These are phyloP conservation scores for Elephas maximus DNA, from an alignment of 2,113 vertebrate species.

Conservation along the genomic window DNA sequence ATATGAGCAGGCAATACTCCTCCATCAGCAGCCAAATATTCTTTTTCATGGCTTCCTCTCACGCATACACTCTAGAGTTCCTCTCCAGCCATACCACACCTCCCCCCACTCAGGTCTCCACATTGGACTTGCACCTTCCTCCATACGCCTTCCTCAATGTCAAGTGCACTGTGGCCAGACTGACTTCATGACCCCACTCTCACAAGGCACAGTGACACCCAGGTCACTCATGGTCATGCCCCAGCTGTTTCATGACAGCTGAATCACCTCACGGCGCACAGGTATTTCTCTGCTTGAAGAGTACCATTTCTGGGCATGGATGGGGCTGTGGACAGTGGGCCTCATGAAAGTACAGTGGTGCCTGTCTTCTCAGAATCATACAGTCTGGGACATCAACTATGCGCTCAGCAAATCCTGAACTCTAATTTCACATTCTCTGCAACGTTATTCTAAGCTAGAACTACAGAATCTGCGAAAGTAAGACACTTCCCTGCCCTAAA, in stretches of 20 bases:
- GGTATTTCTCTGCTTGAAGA: background rate
- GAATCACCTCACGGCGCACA: rapidly evolving
- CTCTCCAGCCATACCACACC: background rate
- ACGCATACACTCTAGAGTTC: no score
- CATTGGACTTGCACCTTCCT: background rate
- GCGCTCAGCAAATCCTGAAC: background rate
- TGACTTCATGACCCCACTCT: background rate
- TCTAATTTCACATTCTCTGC: background rate
- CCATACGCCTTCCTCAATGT: background rate
- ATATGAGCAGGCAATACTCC: rapidly evolving
- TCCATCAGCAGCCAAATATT: background rate
- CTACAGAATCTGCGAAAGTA: background rate
- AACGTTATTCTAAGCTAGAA: background rate
- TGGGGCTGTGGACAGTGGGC: background rate
- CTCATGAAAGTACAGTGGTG: background rate
- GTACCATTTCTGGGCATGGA: rapidly evolving
- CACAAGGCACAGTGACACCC: no score
- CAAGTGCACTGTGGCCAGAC: background rate
- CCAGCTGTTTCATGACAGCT: background rate
- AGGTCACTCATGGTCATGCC: rapidly evolving
- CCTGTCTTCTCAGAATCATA: background rate
- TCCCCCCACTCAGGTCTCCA: background rate
- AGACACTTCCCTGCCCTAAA: background rate
- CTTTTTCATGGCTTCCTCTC: background rate
- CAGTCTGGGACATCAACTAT: rapidly evolving